These are phyloP conservation scores for Odontamblyopus lacepedii DNA, from an alignment of 2,797 vertebrate species.

Conservation along the genomic window DNA sequence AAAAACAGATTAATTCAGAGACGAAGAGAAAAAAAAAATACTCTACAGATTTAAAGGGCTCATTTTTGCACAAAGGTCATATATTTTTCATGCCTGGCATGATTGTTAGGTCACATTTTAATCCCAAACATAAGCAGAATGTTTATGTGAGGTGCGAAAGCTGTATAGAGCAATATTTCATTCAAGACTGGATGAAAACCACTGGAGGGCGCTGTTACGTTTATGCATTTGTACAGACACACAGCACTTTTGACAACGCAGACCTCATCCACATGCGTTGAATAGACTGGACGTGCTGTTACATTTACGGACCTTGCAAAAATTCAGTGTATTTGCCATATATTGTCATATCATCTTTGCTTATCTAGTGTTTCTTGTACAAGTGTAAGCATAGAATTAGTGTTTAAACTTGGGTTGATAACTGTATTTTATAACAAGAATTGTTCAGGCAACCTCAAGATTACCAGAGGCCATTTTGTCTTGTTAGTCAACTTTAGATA, in stretches of 20 bases:
- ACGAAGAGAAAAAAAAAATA: conserved; percentile 44
- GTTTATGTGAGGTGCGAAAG: conserved; percentile 34
- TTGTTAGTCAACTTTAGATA: background rate
- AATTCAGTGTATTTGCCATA: conserved; percentile 54
- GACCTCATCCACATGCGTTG: conserved; percentile 41
- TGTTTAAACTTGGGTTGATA: conserved; percentile 28
- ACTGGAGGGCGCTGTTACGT: conserved; percentile 67
- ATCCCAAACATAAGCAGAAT: conserved; percentile 49
- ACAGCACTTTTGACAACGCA: conserved; percentile 26
- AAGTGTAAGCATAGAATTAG: conserved; percentile 14
- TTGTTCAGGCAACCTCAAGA: background rate
- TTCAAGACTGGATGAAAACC: conserved; percentile 39
- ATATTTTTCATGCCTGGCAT: conserved; percentile 43
- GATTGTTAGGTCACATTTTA: conserved; percentile 32
- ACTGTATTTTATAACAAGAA: conserved; percentile 9
- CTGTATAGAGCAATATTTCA: conserved; percentile 66
- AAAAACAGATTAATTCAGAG: conserved; percentile 26
- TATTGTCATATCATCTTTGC: conserved; percentile 37
- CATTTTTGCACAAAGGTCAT: conserved; percentile 69
- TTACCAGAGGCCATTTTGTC: background rate
- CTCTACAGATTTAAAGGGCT: conserved; percentile 73
- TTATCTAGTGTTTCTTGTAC: conserved; percentile 57
- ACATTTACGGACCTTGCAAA: conserved; percentile 23
- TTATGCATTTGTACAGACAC: conserved; percentile 47
- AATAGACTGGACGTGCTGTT: conserved; percentile 55